A percentile compares a stretch with the other conserved stretches of the same genome.
These are phyloP conservation scores for Patagioenas fasciata DNA, from an alignment of 2,113 vertebrate genomes.

Conservation along the genomic window DNA sequence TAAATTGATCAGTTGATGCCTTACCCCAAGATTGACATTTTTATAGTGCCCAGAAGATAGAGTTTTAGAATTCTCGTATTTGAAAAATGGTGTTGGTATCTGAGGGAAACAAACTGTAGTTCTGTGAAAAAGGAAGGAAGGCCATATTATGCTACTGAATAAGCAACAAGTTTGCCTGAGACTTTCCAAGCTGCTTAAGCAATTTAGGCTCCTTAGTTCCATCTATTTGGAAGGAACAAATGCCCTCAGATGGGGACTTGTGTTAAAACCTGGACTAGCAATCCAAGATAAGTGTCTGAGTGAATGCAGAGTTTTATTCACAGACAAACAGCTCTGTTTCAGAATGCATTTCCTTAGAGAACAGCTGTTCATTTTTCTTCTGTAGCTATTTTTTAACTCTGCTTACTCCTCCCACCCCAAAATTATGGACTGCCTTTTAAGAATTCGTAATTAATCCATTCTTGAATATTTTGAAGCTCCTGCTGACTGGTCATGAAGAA, in stretches of 20 bases:
- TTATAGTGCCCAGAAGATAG: neutral
- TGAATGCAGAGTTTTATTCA: neutral
- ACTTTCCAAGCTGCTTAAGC: neutral
- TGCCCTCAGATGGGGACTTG: neutral
- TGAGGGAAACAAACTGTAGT: neutral
- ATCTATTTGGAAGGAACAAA: neutral
- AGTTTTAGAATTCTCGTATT: neutral
- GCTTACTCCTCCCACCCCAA: neutral
- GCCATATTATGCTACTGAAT: fast-evolving
- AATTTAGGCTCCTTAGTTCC: neutral
- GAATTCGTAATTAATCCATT: neutral
- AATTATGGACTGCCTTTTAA: neutral
- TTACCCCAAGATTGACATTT: neutral
- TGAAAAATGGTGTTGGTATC: neutral
- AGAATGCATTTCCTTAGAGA: neutral
- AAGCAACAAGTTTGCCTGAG: neutral
- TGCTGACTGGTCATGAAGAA: neutral
- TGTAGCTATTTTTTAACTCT: neutral
- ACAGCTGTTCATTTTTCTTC: neutral
- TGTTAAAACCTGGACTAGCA: neutral
- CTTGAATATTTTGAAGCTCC: neutral
- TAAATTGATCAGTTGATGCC: neutral
- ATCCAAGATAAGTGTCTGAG: neutral
- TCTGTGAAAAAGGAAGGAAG: neutral
- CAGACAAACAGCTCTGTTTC: neutral